Conservation (phyloP, 2,797 vertebrate genomes). For the Pseudopleuronectes americanus region DNA sequence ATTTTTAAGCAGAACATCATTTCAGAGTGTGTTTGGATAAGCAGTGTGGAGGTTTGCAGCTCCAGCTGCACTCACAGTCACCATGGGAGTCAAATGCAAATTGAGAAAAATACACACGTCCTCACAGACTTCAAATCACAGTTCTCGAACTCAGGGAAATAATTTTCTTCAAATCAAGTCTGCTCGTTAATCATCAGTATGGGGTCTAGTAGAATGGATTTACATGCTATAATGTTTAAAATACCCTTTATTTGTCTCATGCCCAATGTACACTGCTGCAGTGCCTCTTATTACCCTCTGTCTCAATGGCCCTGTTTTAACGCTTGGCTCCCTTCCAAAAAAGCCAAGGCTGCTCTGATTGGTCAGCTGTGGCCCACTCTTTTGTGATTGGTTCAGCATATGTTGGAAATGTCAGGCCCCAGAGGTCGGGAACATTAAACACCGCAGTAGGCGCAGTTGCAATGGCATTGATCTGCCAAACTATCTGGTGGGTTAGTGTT, state of each 20-base stretch:
- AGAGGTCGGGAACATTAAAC: not conserved
- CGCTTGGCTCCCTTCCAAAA: not conserved
- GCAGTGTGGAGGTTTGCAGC: conserved; percentile 2
- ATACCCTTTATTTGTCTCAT: not conserved
- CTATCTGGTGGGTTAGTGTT: no score
- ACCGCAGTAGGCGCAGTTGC: no score
- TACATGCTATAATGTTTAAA: not conserved
- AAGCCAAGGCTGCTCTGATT: not conserved
- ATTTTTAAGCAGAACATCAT: conserved; percentile 2
- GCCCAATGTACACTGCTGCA: not conserved
- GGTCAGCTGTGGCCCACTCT: not conserved
- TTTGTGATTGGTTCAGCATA: not conserved
- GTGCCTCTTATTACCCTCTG: not conserved
- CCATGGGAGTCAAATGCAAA: conserved; percentile 18
- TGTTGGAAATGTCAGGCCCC: not conserved
- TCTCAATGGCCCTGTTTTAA: not conserved
- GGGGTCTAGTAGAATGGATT: not conserved
- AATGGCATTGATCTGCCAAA: no score
- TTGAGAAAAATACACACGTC: not conserved
- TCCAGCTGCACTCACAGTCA: not conserved
- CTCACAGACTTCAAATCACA: not conserved
- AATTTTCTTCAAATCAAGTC: not conserved
- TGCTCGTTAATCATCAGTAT: no score
- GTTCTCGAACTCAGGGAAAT: not conserved
- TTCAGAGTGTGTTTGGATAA: conserved; percentile 15